Base-by-base conservation (phyloP, 1,140 invertebrate genomes). In the Antheraea mylitta region DNA sequence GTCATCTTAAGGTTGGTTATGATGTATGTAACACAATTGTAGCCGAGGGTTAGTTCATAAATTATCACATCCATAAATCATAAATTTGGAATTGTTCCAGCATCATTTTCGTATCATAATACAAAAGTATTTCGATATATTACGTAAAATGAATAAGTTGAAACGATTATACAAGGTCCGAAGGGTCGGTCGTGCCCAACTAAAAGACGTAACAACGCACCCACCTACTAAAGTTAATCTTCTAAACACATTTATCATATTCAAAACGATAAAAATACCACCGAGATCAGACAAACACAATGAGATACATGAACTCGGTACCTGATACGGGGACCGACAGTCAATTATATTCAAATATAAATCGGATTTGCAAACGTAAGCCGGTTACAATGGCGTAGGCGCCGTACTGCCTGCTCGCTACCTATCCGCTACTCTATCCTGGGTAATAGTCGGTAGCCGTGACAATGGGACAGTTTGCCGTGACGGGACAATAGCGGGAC, bases 271-370 rank as follows among this genome's bases (percentile, higher is more conserved):
- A 91, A 91, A 91, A 91, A 91, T 87, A 79, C 86, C 86, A 85
- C 88, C 83, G 81, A 89, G 86, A 87, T 89, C 85, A 83, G 81
- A 61, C 80, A 73, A 74, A 82, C 76, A 91, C 89, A 91, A 91
- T 88, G 80, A 80, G 79, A 76, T 82, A 86, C 86, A 82, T 82
- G 80, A 80, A 80, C 83, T 79, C 72, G 75, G 80, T 91, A 89
- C 86, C 87, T 83, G 89, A 90, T 86, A 82, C 76, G 82, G 79
- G 84, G 78, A 53, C 86, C 82, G 82, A 87, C 86, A 90, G 87
- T 91, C 89, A 90, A 91, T 91, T 90, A 91, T 91, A 91, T 91
- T 91, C 87, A 91, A 91, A 91, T 91, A 91, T 88, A 91, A 91
- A 91, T 90, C 89, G 85, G 89, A 91, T 91, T 91, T 90, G 89